Base-by-base conservation (phyloP, 2,888 invertebrate genomes). In the Poecilobothrus nobilitatus region DNA sequence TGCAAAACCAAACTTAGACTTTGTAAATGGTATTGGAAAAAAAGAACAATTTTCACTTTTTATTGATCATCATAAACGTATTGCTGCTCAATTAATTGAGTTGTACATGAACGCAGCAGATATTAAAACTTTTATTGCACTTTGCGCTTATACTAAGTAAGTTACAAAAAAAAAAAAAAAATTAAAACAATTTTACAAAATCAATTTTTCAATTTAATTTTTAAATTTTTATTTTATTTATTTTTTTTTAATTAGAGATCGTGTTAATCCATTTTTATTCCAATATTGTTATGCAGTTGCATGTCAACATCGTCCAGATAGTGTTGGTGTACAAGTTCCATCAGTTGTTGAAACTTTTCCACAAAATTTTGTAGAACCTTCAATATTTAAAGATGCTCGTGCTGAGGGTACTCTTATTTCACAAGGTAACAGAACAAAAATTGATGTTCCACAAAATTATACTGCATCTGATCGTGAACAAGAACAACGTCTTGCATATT, bases 401-500 rank as follows among this genome's bases (percentile, higher is more conserved):
- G 90, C 91, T 76, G 88, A 89, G 78, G 85, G 88, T 65, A 21
- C 41, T 10, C n/a, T 65, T 69, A 20, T 9, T 27, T 76, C 76
- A 73, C 53, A 53, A 71, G 34, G 73, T 72, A 87, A 53, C 15
- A 53, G 53, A n/a, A 53, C 53, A n/a, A 12, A 89, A 0, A 84
- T 92, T 65, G 86, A 86, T 67, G 89, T 92, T 72, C 90, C 91
- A 0, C 77, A 81, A 33, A 89, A 91, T 81, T 92, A 88, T 78
- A 91, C 93, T 0, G 93, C 92, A 0, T 86, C 88, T 0, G 86
- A 88, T 72, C 76, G 84, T 4, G 92, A 94, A 75, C 88, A 88
- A 1, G 94, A 94, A 75, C 92, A 94, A 79, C 86, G 89, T 7
- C 80, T 92, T 71, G 90, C 91, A 41, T 94, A 94, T 81, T 94